phyloP scores from a whole-genome alignment of 2,797 vertebrate genomes.

The Gymnothorax javanicus region DNA sequence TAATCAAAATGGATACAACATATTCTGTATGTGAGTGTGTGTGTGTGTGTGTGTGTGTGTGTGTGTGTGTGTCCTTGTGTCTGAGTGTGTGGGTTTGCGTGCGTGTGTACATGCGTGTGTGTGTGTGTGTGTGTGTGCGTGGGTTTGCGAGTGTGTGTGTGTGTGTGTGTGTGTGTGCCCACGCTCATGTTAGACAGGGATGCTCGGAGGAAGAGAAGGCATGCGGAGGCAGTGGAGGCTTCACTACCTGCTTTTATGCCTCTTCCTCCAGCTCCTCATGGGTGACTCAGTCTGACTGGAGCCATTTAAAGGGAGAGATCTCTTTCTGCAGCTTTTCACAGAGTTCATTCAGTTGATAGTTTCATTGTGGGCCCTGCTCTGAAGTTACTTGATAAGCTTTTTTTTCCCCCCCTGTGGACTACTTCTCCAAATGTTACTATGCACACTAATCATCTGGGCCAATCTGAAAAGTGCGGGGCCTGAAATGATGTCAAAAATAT shows the following conservation, averaged over 20 bases:
- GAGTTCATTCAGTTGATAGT: background rate
- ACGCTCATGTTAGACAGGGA: background rate
- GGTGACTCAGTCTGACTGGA: conserved; percentile 29
- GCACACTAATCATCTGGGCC: background rate
- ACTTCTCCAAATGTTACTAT: background rate
- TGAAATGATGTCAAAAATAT: background rate
- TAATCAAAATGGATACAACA: background rate
- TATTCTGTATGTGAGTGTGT: background rate
- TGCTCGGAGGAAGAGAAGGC: background rate
- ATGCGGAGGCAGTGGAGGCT: background rate
- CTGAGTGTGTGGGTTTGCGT: background rate
- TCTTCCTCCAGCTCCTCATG: background rate
- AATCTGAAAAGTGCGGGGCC: background rate
- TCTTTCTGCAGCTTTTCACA: background rate
- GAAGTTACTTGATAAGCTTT: background rate
- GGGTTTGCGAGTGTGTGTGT: background rate
- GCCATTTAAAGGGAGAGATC: conserved; percentile 8
- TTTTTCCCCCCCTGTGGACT: background rate
- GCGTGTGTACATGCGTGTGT: background rate
- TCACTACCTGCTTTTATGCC: background rate
- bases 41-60: background rate
- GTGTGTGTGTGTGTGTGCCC: background rate
- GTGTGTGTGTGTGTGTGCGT: background rate
- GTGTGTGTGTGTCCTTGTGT: background rate
- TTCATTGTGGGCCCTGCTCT: background rate